These are phyloP conservation scores for Tachyglossus aculeatus DNA, from an alignment of 2,797 vertebrate genomes.

Conservation along the genomic window DNA sequence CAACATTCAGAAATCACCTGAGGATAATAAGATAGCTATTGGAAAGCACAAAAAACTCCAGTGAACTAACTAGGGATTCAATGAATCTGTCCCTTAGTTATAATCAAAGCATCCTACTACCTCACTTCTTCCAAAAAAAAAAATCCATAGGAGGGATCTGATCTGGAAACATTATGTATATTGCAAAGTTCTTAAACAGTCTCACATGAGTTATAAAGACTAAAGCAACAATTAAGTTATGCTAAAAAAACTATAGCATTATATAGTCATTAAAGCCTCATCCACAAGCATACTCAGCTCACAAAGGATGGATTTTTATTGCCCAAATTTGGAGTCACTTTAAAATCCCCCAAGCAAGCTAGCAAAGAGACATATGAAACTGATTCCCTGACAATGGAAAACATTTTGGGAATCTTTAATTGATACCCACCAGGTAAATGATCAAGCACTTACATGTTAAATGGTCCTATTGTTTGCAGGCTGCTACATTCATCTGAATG, in stretches of 20 bases:
- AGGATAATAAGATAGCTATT: constrained; percentile 9
- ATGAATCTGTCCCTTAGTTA: constrained; percentile 38
- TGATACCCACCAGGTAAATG: constrained; percentile 40
- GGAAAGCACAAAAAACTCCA: constrained; percentile 23
- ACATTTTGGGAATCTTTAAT: constrained; percentile 37
- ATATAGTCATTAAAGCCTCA: background rate
- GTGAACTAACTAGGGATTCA: constrained; percentile 31
- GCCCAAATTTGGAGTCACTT: constrained; percentile 51
- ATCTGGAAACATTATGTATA: too few species aligned
- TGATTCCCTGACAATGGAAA: constrained; percentile 48
- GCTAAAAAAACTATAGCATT: constrained; percentile 12
- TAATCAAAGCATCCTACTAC: constrained; percentile 39
- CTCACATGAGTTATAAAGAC: constrained; percentile 47
- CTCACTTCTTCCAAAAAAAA: constrained; percentile 48
- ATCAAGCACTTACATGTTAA: constrained; percentile 14
- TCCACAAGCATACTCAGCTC: constrained; percentile 35
- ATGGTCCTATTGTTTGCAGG: constrained; percentile 8
- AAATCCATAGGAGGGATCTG: constrained; percentile 46
- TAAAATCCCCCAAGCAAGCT: constrained; percentile 45
- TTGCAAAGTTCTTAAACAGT: constrained; percentile 51
- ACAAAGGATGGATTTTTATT: constrained; percentile 54
- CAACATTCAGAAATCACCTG: background rate
- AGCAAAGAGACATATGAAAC: constrained; percentile 42
- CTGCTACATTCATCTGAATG: background rate
- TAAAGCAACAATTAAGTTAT: constrained; percentile 52